These are phyloP conservation scores for Lytechinus pictus DNA, from an alignment of 35 echinoderm and acorn worm species.

Conservation along the genomic window DNA sequence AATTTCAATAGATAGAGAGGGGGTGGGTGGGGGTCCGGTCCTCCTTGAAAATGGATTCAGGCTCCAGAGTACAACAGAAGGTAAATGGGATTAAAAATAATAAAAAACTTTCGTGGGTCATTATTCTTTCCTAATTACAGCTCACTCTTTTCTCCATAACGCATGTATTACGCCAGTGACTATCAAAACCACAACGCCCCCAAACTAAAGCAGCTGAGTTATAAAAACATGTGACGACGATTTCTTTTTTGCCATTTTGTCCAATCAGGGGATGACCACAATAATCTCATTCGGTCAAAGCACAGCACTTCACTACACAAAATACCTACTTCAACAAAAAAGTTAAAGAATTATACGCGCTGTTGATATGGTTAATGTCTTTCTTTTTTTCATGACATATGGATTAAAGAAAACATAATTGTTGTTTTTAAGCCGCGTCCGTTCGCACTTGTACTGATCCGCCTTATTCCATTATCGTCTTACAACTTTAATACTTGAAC, in stretches of 20 bases:
- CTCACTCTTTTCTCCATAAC: too few species aligned
- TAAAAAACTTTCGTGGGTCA: too few species aligned
- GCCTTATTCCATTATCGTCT: constrained; percentile 9
- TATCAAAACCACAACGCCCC: too few species aligned
- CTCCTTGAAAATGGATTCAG: too few species aligned
- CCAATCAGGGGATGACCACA: background rate
- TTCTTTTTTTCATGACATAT: background rate
- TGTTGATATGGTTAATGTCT: background rate
- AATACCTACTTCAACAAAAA: background rate
- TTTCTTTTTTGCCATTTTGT: background rate
- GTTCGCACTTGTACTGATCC: background rate
- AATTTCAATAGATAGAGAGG: too few species aligned
- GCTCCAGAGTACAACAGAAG: too few species aligned
- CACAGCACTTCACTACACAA: background rate
- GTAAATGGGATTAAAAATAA: too few species aligned
- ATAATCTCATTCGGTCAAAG: background rate
- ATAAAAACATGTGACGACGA: background rate
- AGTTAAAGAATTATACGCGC: background rate
- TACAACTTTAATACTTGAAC: background rate
- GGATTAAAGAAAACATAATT: constrained; percentile 3
- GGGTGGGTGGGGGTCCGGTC: too few species aligned
- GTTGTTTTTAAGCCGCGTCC: background rate
- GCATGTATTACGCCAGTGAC: too few species aligned
- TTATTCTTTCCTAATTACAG: too few species aligned
- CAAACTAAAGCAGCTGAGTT: background rate